Evolutionary conservation across 2,113 vertebrate species (phyloP).

Genomic region (Loxodonta africana): DNA sequence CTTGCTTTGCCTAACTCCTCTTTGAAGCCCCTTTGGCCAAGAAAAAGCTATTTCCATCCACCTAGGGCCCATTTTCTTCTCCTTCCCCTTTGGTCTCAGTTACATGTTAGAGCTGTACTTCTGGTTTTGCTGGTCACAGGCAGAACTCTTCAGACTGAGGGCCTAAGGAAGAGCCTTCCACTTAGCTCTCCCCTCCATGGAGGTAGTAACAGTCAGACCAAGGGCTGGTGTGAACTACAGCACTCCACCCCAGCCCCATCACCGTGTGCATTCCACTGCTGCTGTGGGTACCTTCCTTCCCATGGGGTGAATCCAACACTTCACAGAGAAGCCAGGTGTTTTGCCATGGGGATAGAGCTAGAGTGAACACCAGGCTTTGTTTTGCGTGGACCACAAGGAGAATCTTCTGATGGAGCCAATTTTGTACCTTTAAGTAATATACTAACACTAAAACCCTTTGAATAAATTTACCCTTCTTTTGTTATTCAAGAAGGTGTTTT

Average conservation of each 20-base stretch:
- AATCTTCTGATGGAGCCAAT: background rate
- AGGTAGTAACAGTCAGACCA: background rate
- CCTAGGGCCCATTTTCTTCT: background rate
- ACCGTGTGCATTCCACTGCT: fast-evolving
- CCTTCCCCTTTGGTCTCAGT: background rate
- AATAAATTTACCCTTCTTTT: background rate
- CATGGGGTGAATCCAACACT: fast-evolving
- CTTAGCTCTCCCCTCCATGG: fast-evolving
- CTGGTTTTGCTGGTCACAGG: fast-evolving
- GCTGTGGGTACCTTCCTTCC: background rate
- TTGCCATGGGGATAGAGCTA: background rate
- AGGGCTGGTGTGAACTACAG: background rate
- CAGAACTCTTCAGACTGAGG: background rate
- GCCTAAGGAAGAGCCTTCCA: background rate
- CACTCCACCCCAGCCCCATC: fast-evolving
- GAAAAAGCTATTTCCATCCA: background rate
- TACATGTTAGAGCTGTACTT: background rate
- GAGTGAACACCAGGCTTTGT: background rate
- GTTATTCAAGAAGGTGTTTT: background rate
- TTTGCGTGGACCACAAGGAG: background rate
- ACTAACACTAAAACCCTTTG: background rate
- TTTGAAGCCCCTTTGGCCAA: background rate
- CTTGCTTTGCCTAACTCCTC: background rate
- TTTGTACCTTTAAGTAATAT: background rate
- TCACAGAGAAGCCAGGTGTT: background rate